These are phyloP conservation scores for Brenthis hecate DNA, from an alignment of 2,888 invertebrate genomes.

Conservation along the genomic window DNA sequence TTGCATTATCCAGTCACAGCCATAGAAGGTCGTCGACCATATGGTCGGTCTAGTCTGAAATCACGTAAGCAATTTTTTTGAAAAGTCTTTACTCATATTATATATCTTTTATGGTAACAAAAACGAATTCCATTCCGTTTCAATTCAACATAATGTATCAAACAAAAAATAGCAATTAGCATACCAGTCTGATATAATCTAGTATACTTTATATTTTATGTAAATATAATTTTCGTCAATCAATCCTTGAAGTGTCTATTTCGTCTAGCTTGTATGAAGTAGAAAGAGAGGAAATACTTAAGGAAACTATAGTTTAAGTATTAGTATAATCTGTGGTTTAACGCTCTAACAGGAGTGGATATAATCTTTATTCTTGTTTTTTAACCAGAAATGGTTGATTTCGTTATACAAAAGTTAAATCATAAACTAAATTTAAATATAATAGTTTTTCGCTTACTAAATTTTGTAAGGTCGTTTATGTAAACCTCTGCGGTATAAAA, in stretches of 20 bases:
- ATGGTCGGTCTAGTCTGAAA: conserved; percentile 43
- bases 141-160: too few species aligned
- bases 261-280: too few species aligned
- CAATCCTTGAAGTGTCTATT: not conserved
- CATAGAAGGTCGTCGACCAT: conserved; percentile 50
- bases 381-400: too few species aligned
- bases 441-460: conserved; percentile 15
- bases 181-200: conserved; percentile 2
- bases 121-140: too few species aligned
- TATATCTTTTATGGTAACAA: not conserved
- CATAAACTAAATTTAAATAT: not conserved
- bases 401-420: too few species aligned
- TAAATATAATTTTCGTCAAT: not conserved
- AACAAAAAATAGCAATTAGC: conserved; percentile 6
- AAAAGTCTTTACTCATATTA: not conserved
- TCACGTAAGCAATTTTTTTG: conserved; percentile 31
- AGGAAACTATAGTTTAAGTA: too few species aligned
- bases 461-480: conserved; percentile 31
- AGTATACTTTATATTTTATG: conserved; percentile 6
- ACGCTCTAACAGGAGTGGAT: too few species aligned
- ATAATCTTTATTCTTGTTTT: too few species aligned
- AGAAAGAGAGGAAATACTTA: too few species aligned
- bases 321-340: too few species aligned
- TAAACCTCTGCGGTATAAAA: conserved; percentile 31
- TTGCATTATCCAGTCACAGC: conserved; percentile 42